Percentiles rank a stretch among this genome's conserved stretches.
Conservation (phyloP, 2,113 vertebrate genomes). For the Micronycteris hirsuta region DNA sequence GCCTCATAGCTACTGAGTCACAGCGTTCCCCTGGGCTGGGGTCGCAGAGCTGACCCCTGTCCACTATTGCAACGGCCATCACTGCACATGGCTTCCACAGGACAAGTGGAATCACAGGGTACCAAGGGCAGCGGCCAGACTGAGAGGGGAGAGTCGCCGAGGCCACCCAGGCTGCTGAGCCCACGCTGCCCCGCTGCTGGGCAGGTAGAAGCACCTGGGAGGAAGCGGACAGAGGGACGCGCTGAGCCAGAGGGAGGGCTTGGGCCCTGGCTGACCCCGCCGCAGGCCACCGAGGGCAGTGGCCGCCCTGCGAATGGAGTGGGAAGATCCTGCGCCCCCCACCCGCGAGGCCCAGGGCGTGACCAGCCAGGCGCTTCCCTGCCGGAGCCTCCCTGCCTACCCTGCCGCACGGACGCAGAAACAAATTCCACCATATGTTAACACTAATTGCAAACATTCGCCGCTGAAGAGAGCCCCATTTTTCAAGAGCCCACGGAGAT, state of each 20-base stretch:
- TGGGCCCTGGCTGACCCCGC: neutral
- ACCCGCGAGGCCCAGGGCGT: neutral
- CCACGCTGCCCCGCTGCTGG: neutral
- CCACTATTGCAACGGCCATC: rapidly evolving
- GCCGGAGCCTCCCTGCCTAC: slow-evolving; percentile 65
- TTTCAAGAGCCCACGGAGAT: slow-evolving; percentile 66
- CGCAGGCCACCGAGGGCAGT: neutral
- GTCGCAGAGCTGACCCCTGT: neutral
- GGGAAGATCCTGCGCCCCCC: neutral
- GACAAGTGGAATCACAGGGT: rapidly evolving
- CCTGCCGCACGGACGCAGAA: slow-evolving; percentile 53
- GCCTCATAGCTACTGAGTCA: neutral
- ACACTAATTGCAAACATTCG: slow-evolving; percentile 77
- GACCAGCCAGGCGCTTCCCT: slow-evolving; percentile 37
- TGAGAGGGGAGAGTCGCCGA: neutral
- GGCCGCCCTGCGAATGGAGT: neutral
- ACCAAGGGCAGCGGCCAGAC: neutral
- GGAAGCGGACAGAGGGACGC: too few relatives aligned
- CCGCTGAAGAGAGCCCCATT: slow-evolving; percentile 61
- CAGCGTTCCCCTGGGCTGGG: neutral
- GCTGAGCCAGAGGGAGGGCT: neutral
- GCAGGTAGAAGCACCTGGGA: neutral
- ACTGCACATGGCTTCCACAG: neutral
- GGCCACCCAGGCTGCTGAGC: neutral
- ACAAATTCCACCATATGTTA: slow-evolving; percentile 69